phyloP scores from a whole-genome alignment of 2,797 vertebrate genomes.

The Sternotherus odoratus region DNA sequence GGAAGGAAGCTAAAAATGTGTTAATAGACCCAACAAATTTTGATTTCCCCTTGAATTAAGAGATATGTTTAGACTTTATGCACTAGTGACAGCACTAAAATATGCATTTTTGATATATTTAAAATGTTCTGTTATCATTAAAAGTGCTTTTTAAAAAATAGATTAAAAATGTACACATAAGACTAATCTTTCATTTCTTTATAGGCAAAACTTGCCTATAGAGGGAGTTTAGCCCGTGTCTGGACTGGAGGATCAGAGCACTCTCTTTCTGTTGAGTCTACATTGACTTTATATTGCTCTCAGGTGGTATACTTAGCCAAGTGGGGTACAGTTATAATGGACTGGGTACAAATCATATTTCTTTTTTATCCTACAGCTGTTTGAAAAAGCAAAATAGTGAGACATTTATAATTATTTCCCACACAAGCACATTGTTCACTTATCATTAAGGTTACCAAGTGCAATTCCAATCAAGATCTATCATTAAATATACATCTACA shows the following conservation, averaged over 20 bases:
- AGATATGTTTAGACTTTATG: background rate
- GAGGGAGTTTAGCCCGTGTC: background rate
- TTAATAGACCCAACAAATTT: background rate
- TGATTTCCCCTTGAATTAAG: background rate
- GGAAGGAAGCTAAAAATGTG: background rate
- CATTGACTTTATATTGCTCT: conserved; percentile 23
- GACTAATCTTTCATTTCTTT: background rate
- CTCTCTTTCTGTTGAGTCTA: conserved; percentile 53
- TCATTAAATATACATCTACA: conserved; percentile 2
- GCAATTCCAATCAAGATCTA: conserved; percentile 9
- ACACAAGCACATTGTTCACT: background rate
- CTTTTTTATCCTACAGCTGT: conserved; percentile 14
- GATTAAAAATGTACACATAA: background rate
- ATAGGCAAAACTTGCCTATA: background rate
- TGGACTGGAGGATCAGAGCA: conserved; percentile 6
- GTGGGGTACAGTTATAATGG: conserved; percentile 25
- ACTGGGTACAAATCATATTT: conserved; percentile 8
- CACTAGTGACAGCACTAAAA: background rate
- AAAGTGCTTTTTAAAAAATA: background rate
- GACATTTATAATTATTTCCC: conserved; percentile 32
- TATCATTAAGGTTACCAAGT: conserved; percentile 16
- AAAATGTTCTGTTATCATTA: background rate
- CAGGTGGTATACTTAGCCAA: conserved; percentile 51
- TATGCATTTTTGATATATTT: conserved; percentile 4
- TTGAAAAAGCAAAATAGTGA: conserved; percentile 50